Conservation (phyloP, 2,888 invertebrate species). For the Melieria picta region DNA sequence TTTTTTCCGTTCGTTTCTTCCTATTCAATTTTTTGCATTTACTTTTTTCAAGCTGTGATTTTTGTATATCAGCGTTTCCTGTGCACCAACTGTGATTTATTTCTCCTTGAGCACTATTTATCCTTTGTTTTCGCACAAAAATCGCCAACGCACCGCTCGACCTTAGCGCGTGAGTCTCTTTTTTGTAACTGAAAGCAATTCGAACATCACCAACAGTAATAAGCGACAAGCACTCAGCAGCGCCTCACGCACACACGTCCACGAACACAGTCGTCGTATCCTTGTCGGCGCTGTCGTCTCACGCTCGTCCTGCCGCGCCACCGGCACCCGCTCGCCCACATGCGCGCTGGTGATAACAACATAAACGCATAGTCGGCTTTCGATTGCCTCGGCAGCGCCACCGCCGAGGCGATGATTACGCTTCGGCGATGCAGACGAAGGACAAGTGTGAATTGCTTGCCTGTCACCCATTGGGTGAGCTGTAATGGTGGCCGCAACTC, state of each 20-base stretch:
- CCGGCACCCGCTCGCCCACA: slow-evolving; percentile 27
- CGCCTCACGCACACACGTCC: slow-evolving; percentile 14
- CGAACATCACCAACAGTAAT: slow-evolving; percentile 44
- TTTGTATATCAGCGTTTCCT: too few species aligned
- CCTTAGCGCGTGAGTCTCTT: slow-evolving; percentile 54
- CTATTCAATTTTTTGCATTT: too few species aligned
- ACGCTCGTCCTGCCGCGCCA: neutral
- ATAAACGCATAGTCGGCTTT: slow-evolving; percentile 22
- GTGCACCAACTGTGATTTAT: too few species aligned
- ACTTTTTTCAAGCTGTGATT: too few species aligned
- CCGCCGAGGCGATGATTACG: slow-evolving; percentile 33
- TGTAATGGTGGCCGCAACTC: slow-evolving; percentile 39
- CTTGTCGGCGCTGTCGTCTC: slow-evolving; percentile 23
- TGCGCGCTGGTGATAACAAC: slow-evolving; percentile 31
- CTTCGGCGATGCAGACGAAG: slow-evolving; percentile 40
- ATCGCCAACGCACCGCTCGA: slow-evolving; percentile 42
- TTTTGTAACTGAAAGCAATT: slow-evolving; percentile 56
- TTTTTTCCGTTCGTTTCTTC: too few species aligned
- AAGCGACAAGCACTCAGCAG: slow-evolving; percentile 33
- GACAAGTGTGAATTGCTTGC: slow-evolving; percentile 37
- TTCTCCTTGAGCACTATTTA: neutral
- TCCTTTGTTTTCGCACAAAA: slow-evolving; percentile 36
- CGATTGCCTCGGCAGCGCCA: slow-evolving; percentile 17
- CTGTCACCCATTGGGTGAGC: slow-evolving; percentile 51
- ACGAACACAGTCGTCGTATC: neutral